Evolutionary conservation across 2,888 invertebrate species (phyloP).

Genomic region (Electrophaes corylata): DNA sequence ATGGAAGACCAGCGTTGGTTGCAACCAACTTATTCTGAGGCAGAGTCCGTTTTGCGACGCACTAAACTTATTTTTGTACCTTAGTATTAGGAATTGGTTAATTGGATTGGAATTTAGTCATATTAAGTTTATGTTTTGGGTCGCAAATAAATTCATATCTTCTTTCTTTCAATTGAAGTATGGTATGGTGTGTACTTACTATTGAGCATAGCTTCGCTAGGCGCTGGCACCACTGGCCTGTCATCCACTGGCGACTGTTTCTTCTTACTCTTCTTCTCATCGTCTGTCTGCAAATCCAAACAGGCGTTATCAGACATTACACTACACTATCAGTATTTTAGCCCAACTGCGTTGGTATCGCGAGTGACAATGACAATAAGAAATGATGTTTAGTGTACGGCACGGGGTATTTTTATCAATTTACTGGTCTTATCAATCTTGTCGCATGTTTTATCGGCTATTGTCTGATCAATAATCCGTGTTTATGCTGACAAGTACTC

Average conservation of each 20-base stretch:
- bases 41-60: too few relatives aligned
- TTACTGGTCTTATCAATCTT: constrained; percentile 66
- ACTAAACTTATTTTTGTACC: too few relatives aligned
- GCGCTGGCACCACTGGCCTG: constrained; percentile 74
- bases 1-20: too few relatives aligned
- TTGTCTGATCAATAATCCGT: constrained; percentile 68
- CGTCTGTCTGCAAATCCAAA: constrained; percentile 71
- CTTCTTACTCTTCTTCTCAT: constrained; percentile 80
- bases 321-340: constrained; percentile 39
- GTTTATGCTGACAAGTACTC: constrained; percentile 40
- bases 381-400: constrained; percentile 14
- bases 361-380: constrained; percentile 33
- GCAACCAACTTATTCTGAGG: too few relatives aligned
- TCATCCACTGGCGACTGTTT: constrained; percentile 78
- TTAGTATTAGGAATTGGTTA: too few relatives aligned
- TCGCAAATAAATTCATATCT: too few relatives aligned
- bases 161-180: too few relatives aligned
- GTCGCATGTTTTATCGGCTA: constrained; percentile 65
- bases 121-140: too few relatives aligned
- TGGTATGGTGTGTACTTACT: constrained; percentile 71
- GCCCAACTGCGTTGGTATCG: constrained; percentile 24
- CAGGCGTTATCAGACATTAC: constrained; percentile 63
- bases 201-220: constrained; percentile 81
- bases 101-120: too few relatives aligned
- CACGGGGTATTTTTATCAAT: constrained; percentile 61